Evolutionary conservation across 2,888 invertebrate species (phyloP).

Genomic region (Apodemia zela): DNA sequence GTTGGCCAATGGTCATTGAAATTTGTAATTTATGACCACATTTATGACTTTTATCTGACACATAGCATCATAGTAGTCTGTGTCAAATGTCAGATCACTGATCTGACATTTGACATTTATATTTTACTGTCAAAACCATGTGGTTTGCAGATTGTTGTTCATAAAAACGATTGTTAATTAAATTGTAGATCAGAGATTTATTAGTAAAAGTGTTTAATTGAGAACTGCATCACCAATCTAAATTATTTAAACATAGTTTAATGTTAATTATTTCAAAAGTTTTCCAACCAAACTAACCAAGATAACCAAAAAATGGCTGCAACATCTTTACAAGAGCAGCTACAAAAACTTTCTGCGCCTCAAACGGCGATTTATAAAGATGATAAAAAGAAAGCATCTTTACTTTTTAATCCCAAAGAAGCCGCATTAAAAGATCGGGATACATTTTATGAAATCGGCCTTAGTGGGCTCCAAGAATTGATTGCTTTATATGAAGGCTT

Average conservation of each 20-base stretch:
- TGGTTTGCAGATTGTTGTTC: no score
- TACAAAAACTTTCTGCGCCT: constrained; percentile 86
- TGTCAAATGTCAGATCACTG: no score
- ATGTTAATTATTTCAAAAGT: neutral
- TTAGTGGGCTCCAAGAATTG: constrained; percentile 92
- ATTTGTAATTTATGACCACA: no score
- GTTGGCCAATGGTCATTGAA: no score
- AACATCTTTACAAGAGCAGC: constrained; percentile 89
- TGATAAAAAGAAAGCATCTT: constrained; percentile 86
- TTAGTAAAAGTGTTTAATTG: neutral
- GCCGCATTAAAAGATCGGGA: constrained; percentile 92
- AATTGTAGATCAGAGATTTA: no score
- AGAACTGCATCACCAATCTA: neutral
- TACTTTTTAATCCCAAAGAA: constrained; percentile 94
- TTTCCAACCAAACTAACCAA: neutral
- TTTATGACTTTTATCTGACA: no score
- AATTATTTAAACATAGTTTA: neutral
- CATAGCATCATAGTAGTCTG: no score
- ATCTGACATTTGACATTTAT: no score
- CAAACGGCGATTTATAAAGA: constrained; percentile 85
- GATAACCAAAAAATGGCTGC: constrained; percentile 50
- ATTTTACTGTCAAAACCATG: no score
- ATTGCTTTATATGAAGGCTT: constrained; percentile 87
- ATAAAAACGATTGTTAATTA: no score
- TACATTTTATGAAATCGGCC: constrained; percentile 92